Percentiles rank a stretch among this genome's conserved stretches.
Evolutionary conservation across 2,797 vertebrate species (phyloP).

Genomic region (Prunella strophiata): DNA sequence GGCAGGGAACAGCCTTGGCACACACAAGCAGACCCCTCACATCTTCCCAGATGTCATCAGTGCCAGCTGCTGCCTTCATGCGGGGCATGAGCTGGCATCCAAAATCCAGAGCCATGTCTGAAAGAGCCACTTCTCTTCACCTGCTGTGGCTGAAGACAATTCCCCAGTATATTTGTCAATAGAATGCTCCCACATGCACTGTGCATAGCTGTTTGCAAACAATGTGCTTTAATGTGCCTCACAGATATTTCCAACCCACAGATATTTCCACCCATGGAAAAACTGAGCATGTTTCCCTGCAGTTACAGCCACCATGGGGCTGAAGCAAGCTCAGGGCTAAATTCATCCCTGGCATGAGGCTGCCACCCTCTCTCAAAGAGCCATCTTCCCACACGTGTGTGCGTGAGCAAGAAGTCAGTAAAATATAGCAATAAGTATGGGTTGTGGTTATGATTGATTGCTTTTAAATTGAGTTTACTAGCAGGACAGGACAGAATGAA

Average conservation of each 20-base stretch:
- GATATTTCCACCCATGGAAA: not conserved
- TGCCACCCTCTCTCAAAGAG: accelerated
- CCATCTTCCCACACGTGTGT: not conserved
- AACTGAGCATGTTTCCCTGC: not conserved
- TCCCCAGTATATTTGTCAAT: not conserved
- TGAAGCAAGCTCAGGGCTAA: not conserved
- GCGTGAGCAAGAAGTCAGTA: not conserved
- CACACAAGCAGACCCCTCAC: conserved; percentile 25
- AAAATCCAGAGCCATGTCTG: not conserved
- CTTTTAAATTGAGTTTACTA: not conserved
- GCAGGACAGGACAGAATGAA: not conserved
- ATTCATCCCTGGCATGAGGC: not conserved
- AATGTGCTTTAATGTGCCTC: not conserved
- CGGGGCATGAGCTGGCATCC: not conserved
- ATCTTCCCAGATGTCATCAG: not conserved
- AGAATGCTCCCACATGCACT: not conserved
- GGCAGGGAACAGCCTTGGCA: not conserved
- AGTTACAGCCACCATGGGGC: not conserved
- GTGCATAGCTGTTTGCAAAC: not conserved
- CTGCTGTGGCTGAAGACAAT: not conserved
- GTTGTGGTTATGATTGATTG: not conserved
- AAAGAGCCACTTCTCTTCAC: not conserved
- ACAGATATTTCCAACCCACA: not conserved
- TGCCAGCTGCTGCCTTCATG: not conserved
- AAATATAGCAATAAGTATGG: accelerated